Percentiles rank a stretch among this genome's conserved stretches.
These are phyloP conservation scores for Sebastiscus tertius DNA, from an alignment of 2,797 vertebrate genomes.

Conservation along the genomic window DNA sequence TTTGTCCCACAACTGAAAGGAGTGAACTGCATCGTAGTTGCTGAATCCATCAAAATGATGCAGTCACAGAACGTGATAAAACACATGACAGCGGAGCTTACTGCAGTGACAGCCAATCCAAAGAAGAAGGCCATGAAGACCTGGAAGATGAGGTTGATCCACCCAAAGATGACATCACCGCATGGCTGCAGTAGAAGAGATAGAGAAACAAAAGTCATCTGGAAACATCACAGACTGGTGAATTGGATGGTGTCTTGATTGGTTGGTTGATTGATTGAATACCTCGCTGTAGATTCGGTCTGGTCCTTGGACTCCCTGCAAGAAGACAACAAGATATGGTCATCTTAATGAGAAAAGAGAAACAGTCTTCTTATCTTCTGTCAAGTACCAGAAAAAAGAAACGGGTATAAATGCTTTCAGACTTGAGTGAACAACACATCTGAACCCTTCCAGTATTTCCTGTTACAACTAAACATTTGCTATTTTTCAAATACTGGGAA, in stretches of 20 bases:
- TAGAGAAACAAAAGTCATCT: not conserved
- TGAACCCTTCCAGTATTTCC: not conserved
- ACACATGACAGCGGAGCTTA: constrained; percentile 23
- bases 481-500: not conserved
- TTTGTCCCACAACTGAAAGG: not conserved
- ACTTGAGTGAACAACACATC: not conserved
- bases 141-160: rapidly evolving
- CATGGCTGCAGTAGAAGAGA: constrained; percentile 40
- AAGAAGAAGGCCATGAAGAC: constrained; percentile 34
- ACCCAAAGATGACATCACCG: rapidly evolving
- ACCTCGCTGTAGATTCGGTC: constrained; percentile 12
- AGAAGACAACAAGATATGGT: constrained; percentile 1
- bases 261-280: not conserved
- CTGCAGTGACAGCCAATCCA: constrained; percentile 54
- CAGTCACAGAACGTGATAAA: not conserved
- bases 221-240: not conserved
- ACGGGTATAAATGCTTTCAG: not conserved
- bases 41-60: not conserved
- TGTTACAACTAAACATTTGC: not conserved
- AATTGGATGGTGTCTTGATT: not conserved
- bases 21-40: not conserved
- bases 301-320: constrained; percentile 44
- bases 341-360: not conserved
- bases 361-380: not conserved
- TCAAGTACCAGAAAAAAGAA: not conserved